phyloP scores from a whole-genome alignment of 2,888 invertebrate species.

The Acanthosepion lycidas region DNA sequence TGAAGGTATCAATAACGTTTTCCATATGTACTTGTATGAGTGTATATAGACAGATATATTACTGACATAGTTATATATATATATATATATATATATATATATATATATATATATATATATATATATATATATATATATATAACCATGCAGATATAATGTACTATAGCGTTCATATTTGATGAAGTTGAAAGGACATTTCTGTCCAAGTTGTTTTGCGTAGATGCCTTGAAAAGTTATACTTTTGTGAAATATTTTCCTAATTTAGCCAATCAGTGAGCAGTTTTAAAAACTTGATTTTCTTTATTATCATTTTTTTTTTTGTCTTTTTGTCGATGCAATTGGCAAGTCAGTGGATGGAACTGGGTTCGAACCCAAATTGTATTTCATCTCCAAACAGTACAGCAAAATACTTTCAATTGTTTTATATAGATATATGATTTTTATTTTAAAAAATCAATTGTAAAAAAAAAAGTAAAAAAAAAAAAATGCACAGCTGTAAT shows the following conservation, averaged over 20 bases:
- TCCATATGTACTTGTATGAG: neutral
- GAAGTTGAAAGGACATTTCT: neutral
- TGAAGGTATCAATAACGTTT: no score
- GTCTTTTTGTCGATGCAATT: neutral
- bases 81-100: neutral
- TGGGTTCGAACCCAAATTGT: neutral
- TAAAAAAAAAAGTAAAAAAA: neutral
- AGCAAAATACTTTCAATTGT: neutral
- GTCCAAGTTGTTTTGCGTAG: neutral
- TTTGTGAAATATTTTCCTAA: neutral
- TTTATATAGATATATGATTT: neutral
- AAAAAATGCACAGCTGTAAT: neutral
- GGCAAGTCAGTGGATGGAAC: neutral
- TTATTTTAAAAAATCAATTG: neutral
- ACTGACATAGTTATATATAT: neutral
- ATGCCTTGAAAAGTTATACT: neutral
- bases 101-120: neutral
- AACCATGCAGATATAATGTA: neutral
- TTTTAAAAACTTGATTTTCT: neutral
- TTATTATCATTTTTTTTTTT: neutral
- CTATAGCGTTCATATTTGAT: neutral
- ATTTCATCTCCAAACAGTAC: neutral
- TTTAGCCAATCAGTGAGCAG: neutral
- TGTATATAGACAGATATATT: neutral
- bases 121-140: neutral